Base-by-base conservation (phyloP, 2,113 vertebrate species). In the Hyaena hyaena region DNA sequence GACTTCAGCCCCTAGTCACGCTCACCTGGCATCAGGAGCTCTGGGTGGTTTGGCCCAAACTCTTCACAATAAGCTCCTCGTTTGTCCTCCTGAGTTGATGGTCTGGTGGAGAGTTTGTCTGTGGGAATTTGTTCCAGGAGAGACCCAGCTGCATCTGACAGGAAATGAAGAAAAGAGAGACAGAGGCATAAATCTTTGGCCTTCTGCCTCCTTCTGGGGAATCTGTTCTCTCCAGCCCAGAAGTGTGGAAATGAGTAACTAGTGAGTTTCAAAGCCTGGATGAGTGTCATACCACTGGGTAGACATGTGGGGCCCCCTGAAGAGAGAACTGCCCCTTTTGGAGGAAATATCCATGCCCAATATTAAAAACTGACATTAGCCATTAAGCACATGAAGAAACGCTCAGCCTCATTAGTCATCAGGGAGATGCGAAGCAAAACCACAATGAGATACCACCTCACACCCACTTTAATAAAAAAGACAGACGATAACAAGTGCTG, bases 31-130 rank as follows among this genome's bases (percentile, higher is more conserved):
- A 96, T 88, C 88, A 94, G 88, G 97, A 96, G 58, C 61, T 53
- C 45, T 17, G 48, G 50, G 69, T 90, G 39, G 65, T 97, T 97
- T 97, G 96, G 97, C 93, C 28, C 76, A 61, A 43, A 39, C 31
- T 86, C 63, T 88, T 96, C 77, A 90, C 74, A 96, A 79, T 66
- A 96, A 96, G n/a, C 21, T 91, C 58, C 80, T 83, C 53, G 43
- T 95, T 95, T 98, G 81, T 80, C 24, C 58, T 96, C 92, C 88
- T 96, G 88, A 96, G 83, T 53, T 98, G 98, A 97, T 97, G 97
- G 97, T 98, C 98, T 98, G 97, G 90, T 97, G 84, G 61, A 98
- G 96, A 97, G 97, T 95, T 96, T 93, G 97, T 98, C 97, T 85
- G 53, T 95, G 87, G 93, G 76, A 80, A 92, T 98, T 97, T 89